Base-by-base conservation (phyloP, 2,888 invertebrate genomes). In the Andrena bicolor region DNA sequence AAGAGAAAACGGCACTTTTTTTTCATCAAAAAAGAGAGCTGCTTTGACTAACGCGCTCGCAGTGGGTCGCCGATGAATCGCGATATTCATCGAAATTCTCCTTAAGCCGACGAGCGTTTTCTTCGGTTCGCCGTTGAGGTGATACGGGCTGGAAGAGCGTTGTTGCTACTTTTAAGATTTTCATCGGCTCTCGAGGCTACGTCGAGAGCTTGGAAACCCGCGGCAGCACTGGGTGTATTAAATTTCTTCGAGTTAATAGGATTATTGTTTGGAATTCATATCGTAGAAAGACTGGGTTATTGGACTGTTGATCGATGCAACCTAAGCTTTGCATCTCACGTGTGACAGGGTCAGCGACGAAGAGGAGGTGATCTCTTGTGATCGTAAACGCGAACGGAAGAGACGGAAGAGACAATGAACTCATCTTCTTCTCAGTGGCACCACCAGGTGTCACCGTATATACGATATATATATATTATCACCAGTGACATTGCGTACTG, bases 1-100 rank as follows among this genome's bases (percentile, higher is more conserved):
- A 41, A 61, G 20, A 51, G 66, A 82, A 71, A 48, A 53, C 80
- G 81, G 80, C 65, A 51, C 2, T 41, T 1, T 13, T 56, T 48
- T 23, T 10, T 16, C 23, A n/a, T 41, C 8, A 10, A 20, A 56
- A n/a, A 20, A 13, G 7, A 16, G n/a, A 10, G 41, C 26, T 8
- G 41, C 41, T 70, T 26, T 41, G 41, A 41, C 41, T 41, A 41
- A 41, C 41, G 16, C 41, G 41, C 41, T 41, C 41, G 41, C 16
- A 41, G 41, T 48, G 64, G 26, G 41, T 56, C 56, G 56, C 23
- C 23, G 56, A 56, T 26, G 23, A 23, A 23, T 56, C 20, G 51
- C n/a, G 20, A 5, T 26, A 10, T 10, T 30, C 5, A 16, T 71
- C 7, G 20, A 8, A 13, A 8, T 20, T 63, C 35, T 10, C 32